phyloP scores from a whole-genome alignment of 2,888 invertebrate species.

The Drosophila hawaiiensis region DNA sequence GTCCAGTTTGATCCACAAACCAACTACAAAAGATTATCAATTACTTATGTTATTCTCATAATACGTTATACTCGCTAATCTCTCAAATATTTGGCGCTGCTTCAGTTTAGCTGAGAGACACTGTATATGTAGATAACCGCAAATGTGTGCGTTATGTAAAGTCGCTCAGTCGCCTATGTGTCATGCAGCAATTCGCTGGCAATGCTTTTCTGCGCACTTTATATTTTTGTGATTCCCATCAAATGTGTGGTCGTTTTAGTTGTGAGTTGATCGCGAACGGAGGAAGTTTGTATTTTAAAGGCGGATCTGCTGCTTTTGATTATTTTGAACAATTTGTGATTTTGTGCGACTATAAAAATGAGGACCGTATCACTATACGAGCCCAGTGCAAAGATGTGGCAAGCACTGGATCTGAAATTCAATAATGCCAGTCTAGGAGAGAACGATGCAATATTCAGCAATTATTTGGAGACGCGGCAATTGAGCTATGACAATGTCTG shows the following conservation, averaged over 20 bases:
- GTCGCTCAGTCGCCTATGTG: not conserved
- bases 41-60: too few relatives aligned
- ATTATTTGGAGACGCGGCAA: constrained; percentile 41
- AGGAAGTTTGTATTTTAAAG: not conserved
- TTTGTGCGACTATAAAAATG: constrained; percentile 10
- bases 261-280: constrained; percentile 5
- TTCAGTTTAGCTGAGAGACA: too few relatives aligned
- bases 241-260: constrained; percentile 1
- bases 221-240: constrained; percentile 31
- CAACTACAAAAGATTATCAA: too few relatives aligned
- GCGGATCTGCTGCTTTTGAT: not conserved
- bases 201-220: not conserved
- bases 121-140: not conserved
- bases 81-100: too few relatives aligned
- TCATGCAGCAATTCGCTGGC: fast-evolving
- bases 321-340: not conserved
- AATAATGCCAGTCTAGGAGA: constrained; percentile 16
- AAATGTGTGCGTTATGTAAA: not conserved
- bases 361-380: not conserved
- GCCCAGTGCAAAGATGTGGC: constrained; percentile 28
- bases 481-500: constrained; percentile 58
- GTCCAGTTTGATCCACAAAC: too few relatives aligned
- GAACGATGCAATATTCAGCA: constrained; percentile 9
- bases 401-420: constrained; percentile 33
- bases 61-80: too few relatives aligned